Percentiles rank a stretch among this genome's conserved stretches.
phyloP scores from a whole-genome alignment of 2,797 vertebrate species.

The Sebastes trivittatus region DNA sequence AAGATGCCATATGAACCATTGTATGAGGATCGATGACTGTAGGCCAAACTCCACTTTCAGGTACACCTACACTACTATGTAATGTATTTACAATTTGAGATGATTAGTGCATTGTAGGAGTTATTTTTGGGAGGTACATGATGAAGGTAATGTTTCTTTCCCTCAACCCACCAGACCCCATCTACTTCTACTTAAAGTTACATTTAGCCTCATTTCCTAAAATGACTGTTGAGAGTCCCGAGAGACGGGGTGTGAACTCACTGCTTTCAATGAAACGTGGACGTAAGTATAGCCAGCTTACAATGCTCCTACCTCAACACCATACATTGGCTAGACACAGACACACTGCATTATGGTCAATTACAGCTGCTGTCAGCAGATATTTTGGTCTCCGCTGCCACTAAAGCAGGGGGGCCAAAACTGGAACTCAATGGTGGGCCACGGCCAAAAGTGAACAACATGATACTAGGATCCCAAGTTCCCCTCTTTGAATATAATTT shows the following conservation, averaged over 20 bases:
- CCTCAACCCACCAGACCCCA: not conserved
- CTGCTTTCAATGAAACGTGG: not conserved
- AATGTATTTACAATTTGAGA: not conserved
- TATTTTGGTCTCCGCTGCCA: not conserved
- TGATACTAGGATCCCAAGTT: too few relatives aligned
- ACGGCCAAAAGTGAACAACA: too few relatives aligned
- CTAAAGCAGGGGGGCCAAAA: too few relatives aligned
- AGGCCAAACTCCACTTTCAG: not conserved
- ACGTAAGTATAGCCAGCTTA: not conserved
- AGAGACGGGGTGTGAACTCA: not conserved
- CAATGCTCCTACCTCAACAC: not conserved
- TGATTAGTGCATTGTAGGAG: not conserved
- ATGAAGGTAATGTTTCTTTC: not conserved
- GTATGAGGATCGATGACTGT: too few relatives aligned
- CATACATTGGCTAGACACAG: not conserved
- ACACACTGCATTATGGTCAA: not conserved
- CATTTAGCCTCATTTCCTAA: not conserved
- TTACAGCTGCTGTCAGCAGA: not conserved
- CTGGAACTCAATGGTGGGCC: too few relatives aligned
- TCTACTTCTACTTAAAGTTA: not conserved
- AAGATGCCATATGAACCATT: too few relatives aligned
- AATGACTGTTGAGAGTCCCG: not conserved
- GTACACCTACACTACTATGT: not conserved
- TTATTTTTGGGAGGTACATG: not conserved
- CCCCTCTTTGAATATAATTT: too few relatives aligned